phyloP scores from a whole-genome alignment of 2,797 vertebrate species.

The Arctocebus calabarensis region DNA sequence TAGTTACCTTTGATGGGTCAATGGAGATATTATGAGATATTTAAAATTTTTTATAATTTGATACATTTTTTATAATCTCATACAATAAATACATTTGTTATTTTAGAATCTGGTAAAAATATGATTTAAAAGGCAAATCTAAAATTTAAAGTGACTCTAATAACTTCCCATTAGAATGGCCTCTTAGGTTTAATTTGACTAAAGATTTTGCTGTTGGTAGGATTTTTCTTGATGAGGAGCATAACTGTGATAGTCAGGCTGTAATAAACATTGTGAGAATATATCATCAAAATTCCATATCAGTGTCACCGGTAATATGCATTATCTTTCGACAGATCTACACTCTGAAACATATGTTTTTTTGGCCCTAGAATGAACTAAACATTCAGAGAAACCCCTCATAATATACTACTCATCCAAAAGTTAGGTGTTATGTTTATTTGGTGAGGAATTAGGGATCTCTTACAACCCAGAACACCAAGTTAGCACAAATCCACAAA shows the following conservation, averaged over 20 bases:
- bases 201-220: constrained; percentile 25
- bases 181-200: constrained; percentile 19
- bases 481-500: background rate
- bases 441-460: constrained; percentile 4
- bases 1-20: background rate
- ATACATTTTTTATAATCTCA: constrained; percentile 1
- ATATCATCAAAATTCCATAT: background rate
- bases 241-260: background rate
- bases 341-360: constrained; percentile 9
- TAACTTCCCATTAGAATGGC: constrained; percentile 36
- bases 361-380: constrained; percentile 2
- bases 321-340: constrained; percentile 37
- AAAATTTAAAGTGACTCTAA: constrained; percentile 31
- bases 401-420: background rate
- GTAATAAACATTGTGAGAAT: constrained; percentile 3
- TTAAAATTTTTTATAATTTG: constrained; percentile 44
- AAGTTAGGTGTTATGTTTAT: background rate
- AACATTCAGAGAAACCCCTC: constrained; percentile 28
- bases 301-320: background rate
- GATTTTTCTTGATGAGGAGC: constrained; percentile 10
- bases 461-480: constrained; percentile 5
- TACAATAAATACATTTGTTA: background rate
- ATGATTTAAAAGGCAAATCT: constrained; percentile 42
- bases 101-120: constrained; percentile 37
- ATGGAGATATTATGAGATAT: background rate